phyloP scores from a whole-genome alignment of 2,113 vertebrate species.

The Poeciliopsis retropinna region DNA sequence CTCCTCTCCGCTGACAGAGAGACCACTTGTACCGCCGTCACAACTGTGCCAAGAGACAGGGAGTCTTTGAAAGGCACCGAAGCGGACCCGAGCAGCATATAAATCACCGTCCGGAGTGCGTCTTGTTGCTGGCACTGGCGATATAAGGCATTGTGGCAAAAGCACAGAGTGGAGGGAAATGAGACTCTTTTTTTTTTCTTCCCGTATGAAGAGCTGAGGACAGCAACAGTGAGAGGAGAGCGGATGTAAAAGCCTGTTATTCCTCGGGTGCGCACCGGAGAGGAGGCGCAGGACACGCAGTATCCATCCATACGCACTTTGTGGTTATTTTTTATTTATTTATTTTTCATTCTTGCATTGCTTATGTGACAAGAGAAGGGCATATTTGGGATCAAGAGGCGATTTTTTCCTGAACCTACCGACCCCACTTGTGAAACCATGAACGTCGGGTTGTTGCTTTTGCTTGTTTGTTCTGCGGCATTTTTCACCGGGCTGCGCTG shows the following conservation, averaged over 20 bases:
- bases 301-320: slow-evolving; percentile 72
- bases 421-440: slow-evolving; percentile 58
- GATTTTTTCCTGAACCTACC: slow-evolving; percentile 22
- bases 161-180: slow-evolving; percentile 29
- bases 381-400: slow-evolving; percentile 33
- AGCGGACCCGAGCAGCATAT: slow-evolving; percentile 78
- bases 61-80: slow-evolving; percentile 76
- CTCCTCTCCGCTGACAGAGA: slow-evolving; percentile 72
- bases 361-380: slow-evolving; percentile 40
- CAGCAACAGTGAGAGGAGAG: slow-evolving; percentile 46
- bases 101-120: slow-evolving; percentile 74
- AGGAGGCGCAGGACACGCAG: slow-evolving; percentile 69
- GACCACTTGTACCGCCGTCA: slow-evolving; percentile 74
- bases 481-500: slow-evolving; percentile 76
- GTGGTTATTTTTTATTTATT: slow-evolving; percentile 18
- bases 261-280: slow-evolving; percentile 64
- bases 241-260: slow-evolving; percentile 61
- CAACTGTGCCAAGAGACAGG: slow-evolving; percentile 77
- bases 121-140: slow-evolving; percentile 34
- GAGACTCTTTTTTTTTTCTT: slow-evolving; percentile 42
- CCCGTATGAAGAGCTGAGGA: slow-evolving; percentile 25
- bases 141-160: slow-evolving; percentile 32
- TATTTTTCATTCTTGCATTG: slow-evolving; percentile 43
- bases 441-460: slow-evolving; percentile 65
- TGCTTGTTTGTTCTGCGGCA: slow-evolving; percentile 77